Evolutionary conservation across 2,888 invertebrate species (phyloP), one percentile per base, ranked within the genome.

Genomic region (Stenodema calcarata): DNA sequence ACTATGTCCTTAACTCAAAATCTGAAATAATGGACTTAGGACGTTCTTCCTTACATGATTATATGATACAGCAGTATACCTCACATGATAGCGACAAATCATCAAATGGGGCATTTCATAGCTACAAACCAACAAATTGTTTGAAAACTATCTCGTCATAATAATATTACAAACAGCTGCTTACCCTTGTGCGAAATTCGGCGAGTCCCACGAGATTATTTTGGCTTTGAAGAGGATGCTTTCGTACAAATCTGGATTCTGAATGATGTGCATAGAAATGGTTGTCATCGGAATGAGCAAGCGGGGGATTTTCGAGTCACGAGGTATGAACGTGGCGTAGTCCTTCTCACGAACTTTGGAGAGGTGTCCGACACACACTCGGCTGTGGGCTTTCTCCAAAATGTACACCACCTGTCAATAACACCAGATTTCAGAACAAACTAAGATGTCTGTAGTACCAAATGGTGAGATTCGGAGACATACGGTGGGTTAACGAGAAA

Each of bases 281-380:
- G 84, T 44, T 30, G 84, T 92, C 88, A 93, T 92, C 16, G 94
- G 94, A 88, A 98, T 94, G 90, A 94, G 93, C 47, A 98, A 92
- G 88, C 95, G 92, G 0, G 98, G 98, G 81, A 97, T 91, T 87
- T 96, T 93, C 89, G 93, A 92, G 91, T 98, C 98, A 82, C 95
- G 93, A 0, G 98, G 97, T 47, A 44, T 44, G 16, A 87, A 44
- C 69, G 80, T 79, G 23, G 73, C 87, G 27, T 83, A 75, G 92
- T 94, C 90, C 90, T 76, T 50, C 12, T 69, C 78, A 27, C 50
- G 30, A 28, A 88, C 92, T 91, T 23, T 92, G n/a, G 82, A 54
- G 23, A 92, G 92, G 89, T 93, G 94, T 90, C 98, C 98, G 80
- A 97, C 94, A 70, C 95, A 94, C 84, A 93, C 93, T 87, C 97